Conservation (phyloP, 1,140 invertebrate species). For the Frieseomelitta varia region DNA sequence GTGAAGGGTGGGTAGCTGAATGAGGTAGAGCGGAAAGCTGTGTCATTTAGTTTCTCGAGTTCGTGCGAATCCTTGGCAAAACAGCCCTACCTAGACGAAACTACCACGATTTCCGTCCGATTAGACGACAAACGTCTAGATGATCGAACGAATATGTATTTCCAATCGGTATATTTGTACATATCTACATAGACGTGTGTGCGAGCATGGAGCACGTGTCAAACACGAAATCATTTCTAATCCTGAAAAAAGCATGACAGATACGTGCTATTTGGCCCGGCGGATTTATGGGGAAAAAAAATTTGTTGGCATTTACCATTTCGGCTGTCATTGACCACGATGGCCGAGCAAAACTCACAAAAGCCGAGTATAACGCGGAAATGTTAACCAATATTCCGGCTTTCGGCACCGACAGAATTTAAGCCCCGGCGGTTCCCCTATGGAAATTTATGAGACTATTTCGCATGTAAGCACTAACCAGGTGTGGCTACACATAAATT, state of each 20-base stretch:
- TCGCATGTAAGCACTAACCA: conserved; percentile 81
- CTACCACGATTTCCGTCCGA: neutral
- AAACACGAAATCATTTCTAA: neutral
- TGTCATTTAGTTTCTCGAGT: conserved; percentile 71
- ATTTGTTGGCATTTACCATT: conserved; percentile 22
- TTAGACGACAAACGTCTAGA: no score
- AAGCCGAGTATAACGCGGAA: conserved; percentile 24
- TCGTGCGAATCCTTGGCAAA: conserved; percentile 13
- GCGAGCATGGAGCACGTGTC: neutral
- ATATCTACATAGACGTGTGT: neutral
- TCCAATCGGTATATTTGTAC: neutral
- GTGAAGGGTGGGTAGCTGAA: conserved; percentile 3
- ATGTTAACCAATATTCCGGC: conserved; percentile 71
- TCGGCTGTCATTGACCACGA: conserved; percentile 24
- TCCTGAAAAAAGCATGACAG: neutral
- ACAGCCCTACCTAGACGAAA: no score
- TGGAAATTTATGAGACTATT: conserved; percentile 82
- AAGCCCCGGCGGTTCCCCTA: conserved; percentile 71
- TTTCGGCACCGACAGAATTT: conserved; percentile 73
- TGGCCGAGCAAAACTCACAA: conserved; percentile 37
- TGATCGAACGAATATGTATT: neutral
- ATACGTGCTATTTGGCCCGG: neutral
- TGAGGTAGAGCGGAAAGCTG: conserved; percentile 57
- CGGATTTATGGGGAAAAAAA: conserved; percentile 17
- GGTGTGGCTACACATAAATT: conserved; percentile 82